Evolutionary conservation across 1,140 invertebrate species (phyloP).

Genomic region (Drosophila tsacasi): DNA sequence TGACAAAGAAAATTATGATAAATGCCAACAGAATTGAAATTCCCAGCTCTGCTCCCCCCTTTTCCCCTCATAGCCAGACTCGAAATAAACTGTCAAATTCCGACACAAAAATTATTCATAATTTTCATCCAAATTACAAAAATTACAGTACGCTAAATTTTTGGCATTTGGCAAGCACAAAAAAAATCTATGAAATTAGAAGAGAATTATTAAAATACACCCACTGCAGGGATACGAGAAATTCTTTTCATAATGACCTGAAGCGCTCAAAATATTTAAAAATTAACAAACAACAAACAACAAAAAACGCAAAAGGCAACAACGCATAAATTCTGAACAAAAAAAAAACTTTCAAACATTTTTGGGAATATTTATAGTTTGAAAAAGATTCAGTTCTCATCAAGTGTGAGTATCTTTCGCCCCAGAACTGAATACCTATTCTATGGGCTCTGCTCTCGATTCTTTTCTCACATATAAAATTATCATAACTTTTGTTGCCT

Average conservation of each 20-base stretch:
- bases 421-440: conserved; percentile 21
- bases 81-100: conserved; percentile 41
- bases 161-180: conserved; percentile 23
- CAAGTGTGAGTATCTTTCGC: conserved; percentile 20
- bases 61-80: background rate
- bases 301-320: conserved; percentile 15
- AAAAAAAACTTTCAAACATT: conserved; percentile 68
- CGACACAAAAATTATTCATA: conserved; percentile 55
- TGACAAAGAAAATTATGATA: conserved; percentile 51
- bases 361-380: conserved; percentile 75
- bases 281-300: conserved; percentile 58
- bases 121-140: conserved; percentile 44
- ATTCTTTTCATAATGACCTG: conserved; percentile 70
- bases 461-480: conserved; percentile 74
- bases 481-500: conserved; percentile 63
- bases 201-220: conserved; percentile 15
- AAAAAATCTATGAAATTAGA: conserved; percentile 10
- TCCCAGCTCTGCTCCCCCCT: background rate
- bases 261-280: conserved; percentile 60
- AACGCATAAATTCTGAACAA: conserved; percentile 38
- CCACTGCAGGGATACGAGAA: conserved; percentile 27
- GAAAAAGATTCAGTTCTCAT: conserved; percentile 44
- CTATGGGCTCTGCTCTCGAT: conserved; percentile 31
- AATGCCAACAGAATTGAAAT: conserved; percentile 39
- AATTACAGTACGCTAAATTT: conserved; percentile 41